A percentile compares a stretch with the other conserved stretches of the same genome.
phyloP scores from a whole-genome alignment of 2,113 vertebrate species.

The Sakesphorus luctuosus region DNA sequence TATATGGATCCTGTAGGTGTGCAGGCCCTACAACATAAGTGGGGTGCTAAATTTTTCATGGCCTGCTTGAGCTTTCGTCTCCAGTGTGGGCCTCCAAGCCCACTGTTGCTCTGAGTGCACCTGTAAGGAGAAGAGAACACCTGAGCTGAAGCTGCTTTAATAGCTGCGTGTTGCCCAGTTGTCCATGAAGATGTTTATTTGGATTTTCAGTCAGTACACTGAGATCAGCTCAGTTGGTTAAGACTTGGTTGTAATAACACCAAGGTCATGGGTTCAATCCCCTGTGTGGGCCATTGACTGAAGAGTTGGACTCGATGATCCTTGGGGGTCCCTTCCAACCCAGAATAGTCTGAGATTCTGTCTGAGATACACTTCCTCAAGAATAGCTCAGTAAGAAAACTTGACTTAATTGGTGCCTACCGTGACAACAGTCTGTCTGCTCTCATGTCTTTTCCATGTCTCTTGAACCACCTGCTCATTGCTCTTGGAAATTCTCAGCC shows the following conservation, averaged over 20 bases:
- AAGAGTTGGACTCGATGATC: too few relatives aligned
- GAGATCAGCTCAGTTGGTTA: too few relatives aligned
- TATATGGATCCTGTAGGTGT: slow-evolving; percentile 65
- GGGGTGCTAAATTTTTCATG: slow-evolving; percentile 72
- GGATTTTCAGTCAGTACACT: neutral
- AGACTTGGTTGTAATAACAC: too few relatives aligned
- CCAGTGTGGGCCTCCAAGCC: neutral
- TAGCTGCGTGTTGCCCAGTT: neutral
- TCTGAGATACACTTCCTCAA: neutral
- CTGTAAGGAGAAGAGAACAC: neutral
- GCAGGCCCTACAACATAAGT: slow-evolving; percentile 19
- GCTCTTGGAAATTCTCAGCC: neutral
- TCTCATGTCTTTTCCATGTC: too few relatives aligned
- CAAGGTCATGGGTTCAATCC: too few relatives aligned
- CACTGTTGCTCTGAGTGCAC: neutral
- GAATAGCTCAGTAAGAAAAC: neutral
- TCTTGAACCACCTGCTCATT: neutral
- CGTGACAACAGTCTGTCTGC: rapidly evolving
- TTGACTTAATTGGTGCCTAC: neutral
- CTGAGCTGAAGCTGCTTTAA: neutral
- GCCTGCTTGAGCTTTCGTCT: slow-evolving; percentile 10
- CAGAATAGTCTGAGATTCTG: too few relatives aligned
- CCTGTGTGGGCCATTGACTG: too few relatives aligned
- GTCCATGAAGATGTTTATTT: neutral
- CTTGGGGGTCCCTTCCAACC: too few relatives aligned